Evolutionary conservation across 92 coral and sea anemone genomes (phyloP), one percentile per base, ranked within the genome.

Genomic region (Anthopleura xanthogrammica): DNA sequence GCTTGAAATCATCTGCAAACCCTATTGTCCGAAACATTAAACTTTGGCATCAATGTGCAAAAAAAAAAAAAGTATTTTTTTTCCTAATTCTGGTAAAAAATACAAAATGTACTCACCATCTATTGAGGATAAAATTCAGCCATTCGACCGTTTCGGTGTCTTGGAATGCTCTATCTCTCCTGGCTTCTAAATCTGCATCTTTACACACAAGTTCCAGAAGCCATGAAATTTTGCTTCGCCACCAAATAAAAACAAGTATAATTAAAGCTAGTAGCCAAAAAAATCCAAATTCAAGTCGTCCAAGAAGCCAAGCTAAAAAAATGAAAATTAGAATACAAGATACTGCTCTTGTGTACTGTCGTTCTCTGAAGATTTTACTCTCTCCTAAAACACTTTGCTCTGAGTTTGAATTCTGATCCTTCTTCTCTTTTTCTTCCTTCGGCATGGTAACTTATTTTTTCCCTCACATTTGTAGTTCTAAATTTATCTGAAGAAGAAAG

Each of bases 71-170:
- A 16, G 16, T 80, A 19, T 24, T 52, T 20, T 41, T 29, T 29
- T 29, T 29, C 36, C 36, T 29, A 29, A 29, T 29, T 29, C 36
- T 29, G 36, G 36, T 29, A 29, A 29, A 29, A 29, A 29, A 29
- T 29, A 29, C 36, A 29, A 29, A 29, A 29, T 29, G 36, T 40
- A 29, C 94, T 89, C 48, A 93, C 98, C 98, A 93, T 89, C 98
- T 83, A 64, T 93, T 93, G 10, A 93, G 82, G 57, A 93, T 83
- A 58, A 93, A 93, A 78, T 93, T 93, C 66, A 93, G 77, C 98
- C 98, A 93, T 79, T 93, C 98, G 4, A 87, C 95, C 11, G 98
- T 93, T 78, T 93, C 98, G 12, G 91, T 82, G 83, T 91, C 83
- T 29, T 85, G 76, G 88, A 91, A 80, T 11, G 98, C 95, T 68